Evolutionary conservation across 2,888 invertebrate species (phyloP).

Genomic region (Acanthosoma haemorrhoidale): DNA sequence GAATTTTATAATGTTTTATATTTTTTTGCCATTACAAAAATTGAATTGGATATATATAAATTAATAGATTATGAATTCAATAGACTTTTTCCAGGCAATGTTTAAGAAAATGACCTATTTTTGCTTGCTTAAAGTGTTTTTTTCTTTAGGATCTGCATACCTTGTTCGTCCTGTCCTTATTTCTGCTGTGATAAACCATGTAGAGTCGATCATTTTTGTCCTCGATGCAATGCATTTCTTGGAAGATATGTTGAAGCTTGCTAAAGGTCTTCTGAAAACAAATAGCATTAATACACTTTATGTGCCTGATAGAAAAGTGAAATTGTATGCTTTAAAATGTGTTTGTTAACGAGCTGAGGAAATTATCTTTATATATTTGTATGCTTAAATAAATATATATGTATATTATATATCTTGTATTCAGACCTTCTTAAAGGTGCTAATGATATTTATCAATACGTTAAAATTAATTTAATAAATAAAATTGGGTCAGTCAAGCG

Average conservation of each 20-base stretch:
- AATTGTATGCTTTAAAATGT: neutral
- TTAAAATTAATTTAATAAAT: too few relatives aligned
- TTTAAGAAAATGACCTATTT: neutral
- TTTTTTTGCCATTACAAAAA: too few relatives aligned
- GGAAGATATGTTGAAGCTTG: slow-evolving; percentile 45
- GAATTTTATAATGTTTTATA: too few relatives aligned
- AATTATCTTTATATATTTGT: neutral
- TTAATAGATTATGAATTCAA: too few relatives aligned
- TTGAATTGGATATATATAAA: too few relatives aligned
- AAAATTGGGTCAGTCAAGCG: too few relatives aligned
- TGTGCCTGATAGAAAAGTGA: neutral
- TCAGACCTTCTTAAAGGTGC: too few relatives aligned
- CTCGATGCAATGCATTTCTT: slow-evolving; percentile 48
- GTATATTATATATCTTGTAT: neutral
- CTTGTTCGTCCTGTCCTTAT: slow-evolving; percentile 32
- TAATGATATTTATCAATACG: too few relatives aligned
- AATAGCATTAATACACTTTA: neutral
- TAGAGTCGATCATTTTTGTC: slow-evolving; percentile 50
- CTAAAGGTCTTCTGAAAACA: neutral
- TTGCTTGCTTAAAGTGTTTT: neutral
- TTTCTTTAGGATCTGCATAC: slow-evolving; percentile 30
- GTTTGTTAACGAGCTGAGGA: neutral
- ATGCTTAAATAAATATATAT: neutral
- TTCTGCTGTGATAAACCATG: slow-evolving; percentile 39
- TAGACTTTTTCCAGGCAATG: neutral